Percentiles rank a stretch among this genome's conserved stretches.
Conservation (phyloP, 2,113 vertebrate genomes). For the Saccopteryx leptura region DNA sequence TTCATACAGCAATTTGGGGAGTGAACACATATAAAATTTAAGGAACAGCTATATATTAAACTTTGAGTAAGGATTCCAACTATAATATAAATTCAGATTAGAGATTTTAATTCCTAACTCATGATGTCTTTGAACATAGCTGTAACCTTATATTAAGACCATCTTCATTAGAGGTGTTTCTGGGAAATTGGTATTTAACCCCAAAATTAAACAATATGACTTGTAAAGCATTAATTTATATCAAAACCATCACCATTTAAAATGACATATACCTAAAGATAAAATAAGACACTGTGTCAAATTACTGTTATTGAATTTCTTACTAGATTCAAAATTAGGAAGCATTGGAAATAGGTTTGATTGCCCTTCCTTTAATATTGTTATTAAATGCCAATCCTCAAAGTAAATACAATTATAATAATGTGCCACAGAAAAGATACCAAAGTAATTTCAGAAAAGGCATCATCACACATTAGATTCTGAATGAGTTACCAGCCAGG, state of each 20-base stretch:
- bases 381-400: not conserved
- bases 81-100: not conserved
- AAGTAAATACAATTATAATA: not conserved
- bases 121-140: not conserved
- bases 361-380: not conserved
- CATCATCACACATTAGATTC: not conserved
- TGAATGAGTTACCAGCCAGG: not conserved
- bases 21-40: not conserved
- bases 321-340: conserved; percentile 24
- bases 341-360: not conserved
- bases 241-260: not conserved
- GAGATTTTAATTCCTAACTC: not conserved
- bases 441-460: not conserved
- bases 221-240: conserved; percentile 30
- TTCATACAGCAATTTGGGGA: not conserved
- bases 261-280: not conserved
- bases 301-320: not conserved
- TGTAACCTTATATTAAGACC: not conserved
- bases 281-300: not conserved
- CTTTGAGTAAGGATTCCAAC: not conserved
- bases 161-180: not conserved
- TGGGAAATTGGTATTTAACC: not conserved
- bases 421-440: not conserved
- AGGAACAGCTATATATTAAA: not conserved
- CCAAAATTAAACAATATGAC: not conserved